Conservation (phyloP, 2,113 vertebrate genomes). For the Anoura caudifer region DNA sequence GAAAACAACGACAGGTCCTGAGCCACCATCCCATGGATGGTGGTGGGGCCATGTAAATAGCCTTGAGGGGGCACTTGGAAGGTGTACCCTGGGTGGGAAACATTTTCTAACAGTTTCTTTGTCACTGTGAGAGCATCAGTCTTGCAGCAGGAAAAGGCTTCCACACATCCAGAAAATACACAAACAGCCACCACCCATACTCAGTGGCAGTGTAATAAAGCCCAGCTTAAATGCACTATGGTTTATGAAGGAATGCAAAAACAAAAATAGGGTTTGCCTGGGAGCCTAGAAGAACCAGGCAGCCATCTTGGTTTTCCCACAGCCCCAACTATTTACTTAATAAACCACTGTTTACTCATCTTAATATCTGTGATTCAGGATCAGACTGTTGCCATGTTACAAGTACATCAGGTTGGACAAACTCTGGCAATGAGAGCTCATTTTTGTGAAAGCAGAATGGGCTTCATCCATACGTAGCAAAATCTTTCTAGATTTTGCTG, state of each 20-base stretch:
- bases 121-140: not conserved
- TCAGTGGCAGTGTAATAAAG: not conserved
- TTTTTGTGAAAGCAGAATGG: not conserved
- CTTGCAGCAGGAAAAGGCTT: not conserved
- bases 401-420: not conserved
- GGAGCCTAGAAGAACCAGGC: not conserved
- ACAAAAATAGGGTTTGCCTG: not conserved
- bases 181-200: not conserved
- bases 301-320: not conserved
- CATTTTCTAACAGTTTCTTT: not conserved
- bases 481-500: not conserved
- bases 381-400: not conserved
- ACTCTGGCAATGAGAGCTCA: not conserved
- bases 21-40: not conserved
- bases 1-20: not conserved
- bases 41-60: not conserved
- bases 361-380: not conserved
- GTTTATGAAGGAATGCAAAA: not conserved
- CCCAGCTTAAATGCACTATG: not conserved
- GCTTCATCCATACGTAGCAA: not conserved
- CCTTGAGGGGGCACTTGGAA: not conserved
- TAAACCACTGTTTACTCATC: not conserved
- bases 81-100: not conserved
- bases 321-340: not conserved
- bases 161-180: not conserved